These are phyloP conservation scores for Ammodramus savannarum DNA, from an alignment of 2,113 vertebrate species.

Conservation along the genomic window DNA sequence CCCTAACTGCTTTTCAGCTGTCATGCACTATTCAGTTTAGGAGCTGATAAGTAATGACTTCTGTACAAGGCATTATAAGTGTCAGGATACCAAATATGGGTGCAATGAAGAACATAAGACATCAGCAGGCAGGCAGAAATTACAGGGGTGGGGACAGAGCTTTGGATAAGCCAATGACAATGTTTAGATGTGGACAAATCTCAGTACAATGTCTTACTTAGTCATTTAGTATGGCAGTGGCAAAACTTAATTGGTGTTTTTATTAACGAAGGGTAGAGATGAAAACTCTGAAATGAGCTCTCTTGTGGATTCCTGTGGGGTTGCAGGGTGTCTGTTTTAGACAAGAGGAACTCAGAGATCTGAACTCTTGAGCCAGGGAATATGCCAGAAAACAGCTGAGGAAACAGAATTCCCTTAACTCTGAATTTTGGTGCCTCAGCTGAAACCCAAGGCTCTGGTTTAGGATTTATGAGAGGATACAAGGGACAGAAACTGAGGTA, in stretches of 20 bases:
- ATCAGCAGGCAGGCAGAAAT: conserved; percentile 29
- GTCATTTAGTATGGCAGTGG: not conserved
- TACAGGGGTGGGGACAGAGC: not conserved
- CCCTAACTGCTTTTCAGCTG: conserved; percentile 24
- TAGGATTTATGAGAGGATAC: not conserved
- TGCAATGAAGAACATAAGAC: not conserved
- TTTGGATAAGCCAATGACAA: not conserved
- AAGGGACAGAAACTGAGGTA: not conserved
- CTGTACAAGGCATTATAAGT: not conserved
- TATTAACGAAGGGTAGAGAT: not conserved
- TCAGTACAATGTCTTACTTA: not conserved
- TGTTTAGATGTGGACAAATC: not conserved
- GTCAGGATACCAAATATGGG: not conserved
- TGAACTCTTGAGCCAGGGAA: not conserved
- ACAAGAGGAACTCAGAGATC: not conserved
- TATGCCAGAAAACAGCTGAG: not conserved
- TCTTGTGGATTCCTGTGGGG: not conserved
- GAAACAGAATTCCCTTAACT: not conserved
- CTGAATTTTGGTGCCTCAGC: not conserved
- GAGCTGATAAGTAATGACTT: not conserved
- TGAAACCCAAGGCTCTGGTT: not conserved
- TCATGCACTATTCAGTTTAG: not conserved
- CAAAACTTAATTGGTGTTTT: not conserved
- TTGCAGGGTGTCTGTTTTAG: not conserved
- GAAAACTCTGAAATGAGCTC: not conserved